A percentile compares a stretch with the other conserved stretches of the same genome.
Conservation (phyloP, 2,888 invertebrate genomes). For the Heteromurus nitidus region DNA sequence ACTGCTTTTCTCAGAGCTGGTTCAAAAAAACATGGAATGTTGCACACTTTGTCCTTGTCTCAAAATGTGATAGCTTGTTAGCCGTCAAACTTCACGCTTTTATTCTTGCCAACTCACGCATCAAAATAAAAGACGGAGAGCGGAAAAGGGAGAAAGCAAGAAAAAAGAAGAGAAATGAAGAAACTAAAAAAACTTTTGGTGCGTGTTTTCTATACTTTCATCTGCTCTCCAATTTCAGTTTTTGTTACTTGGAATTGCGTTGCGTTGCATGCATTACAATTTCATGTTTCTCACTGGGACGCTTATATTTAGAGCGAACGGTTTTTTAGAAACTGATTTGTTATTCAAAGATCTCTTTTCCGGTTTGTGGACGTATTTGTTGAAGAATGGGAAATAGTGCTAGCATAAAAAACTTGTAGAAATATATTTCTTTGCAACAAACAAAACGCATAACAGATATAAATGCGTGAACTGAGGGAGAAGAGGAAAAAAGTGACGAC, state of each 20-base stretch:
- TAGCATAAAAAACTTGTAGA: not conserved
- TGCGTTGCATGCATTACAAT: not conserved
- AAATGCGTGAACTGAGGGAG: not conserved
- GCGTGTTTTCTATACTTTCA: not conserved
- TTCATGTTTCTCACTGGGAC: too few relatives aligned
- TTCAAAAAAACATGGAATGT: not conserved
- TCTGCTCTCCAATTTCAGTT: not conserved
- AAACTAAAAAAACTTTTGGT: not conserved
- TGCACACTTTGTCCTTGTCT: slow-evolving; percentile 1
- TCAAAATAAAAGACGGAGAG: slow-evolving; percentile 6
- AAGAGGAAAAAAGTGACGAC: not conserved
- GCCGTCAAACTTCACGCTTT: slow-evolving; percentile 36
- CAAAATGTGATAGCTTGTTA: slow-evolving; percentile 29
- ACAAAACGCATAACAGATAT: not conserved
- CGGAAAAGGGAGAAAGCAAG: slow-evolving; percentile 23
- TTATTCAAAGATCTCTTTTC: slow-evolving; percentile 35
- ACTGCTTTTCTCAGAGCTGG: too few relatives aligned
- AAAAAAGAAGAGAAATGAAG: not conserved
- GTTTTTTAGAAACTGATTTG: slow-evolving; percentile 12
- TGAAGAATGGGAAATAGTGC: not conserved
- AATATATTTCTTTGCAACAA: too few relatives aligned
- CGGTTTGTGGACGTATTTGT: not conserved
- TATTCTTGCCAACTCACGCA: slow-evolving; percentile 34
- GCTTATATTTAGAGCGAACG: too few relatives aligned
- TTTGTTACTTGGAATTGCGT: too few relatives aligned